Evolutionary conservation across 2,113 vertebrate species (phyloP), one percentile per base, ranked within the genome.

Genomic region (Odontesthes bonariensis): DNA sequence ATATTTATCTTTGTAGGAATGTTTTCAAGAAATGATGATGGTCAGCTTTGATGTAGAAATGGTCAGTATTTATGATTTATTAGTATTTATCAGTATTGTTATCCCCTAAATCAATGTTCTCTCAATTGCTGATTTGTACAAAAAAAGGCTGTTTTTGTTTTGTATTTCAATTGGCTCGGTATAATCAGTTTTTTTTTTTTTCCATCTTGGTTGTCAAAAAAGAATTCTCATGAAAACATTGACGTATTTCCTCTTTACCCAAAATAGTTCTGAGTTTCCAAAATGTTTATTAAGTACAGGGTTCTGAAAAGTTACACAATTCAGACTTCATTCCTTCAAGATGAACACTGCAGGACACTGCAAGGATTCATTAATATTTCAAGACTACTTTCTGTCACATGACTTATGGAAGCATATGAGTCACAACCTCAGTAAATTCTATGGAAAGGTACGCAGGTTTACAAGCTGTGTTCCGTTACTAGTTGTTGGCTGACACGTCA

Each of bases 361-460:
- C 75, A 73, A 67, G 52, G 38, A 65, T 4, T 84, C 64, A 77
- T 91, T 56, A 82, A 77, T 88, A 83, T 86, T 90, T 88, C 35
- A 89, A 86, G 58, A 77, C 33, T 19, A 19, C 32, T 60, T 59
- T 49, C 33, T 59, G 72, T 76, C 75, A 81, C 78, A 83, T 91
- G 85, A 89, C 60, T 91, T 91, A 78, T 89, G 83, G 81, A 73
- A 90, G 44, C 27, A 32, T 38, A 65, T 92, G 89, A 91, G 86
- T 92, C 90, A 91, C 77, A 70, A 17, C 55, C 49, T 72, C 31
- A 5, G 54, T 42, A n/a, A 62, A 44, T 65, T 16, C 52, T 1
- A 7, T 16, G 11, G 13, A 42, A n/a, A 61, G 14, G 57, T 19
- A 44, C 22, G 8, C 11, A 51, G 32, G 53, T 35, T 22, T 14